These are phyloP conservation scores for Colossoma macropomum DNA, from an alignment of 2,113 vertebrate genomes.

Conservation along the genomic window DNA sequence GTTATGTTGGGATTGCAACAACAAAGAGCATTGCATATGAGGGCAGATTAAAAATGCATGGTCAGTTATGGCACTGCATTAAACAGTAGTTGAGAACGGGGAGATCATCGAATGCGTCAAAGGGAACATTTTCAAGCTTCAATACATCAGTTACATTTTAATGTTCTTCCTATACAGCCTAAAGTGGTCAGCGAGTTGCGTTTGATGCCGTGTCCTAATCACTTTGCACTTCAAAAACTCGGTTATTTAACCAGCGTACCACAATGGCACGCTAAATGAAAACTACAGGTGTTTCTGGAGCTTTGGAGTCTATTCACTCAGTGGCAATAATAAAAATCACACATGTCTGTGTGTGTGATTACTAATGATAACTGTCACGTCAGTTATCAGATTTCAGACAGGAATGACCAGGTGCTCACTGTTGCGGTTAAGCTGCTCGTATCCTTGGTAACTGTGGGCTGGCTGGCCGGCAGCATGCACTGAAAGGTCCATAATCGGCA, in stretches of 20 bases:
- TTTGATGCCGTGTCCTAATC: slow-evolving; percentile 8
- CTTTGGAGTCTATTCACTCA: neutral
- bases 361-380: neutral
- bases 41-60: slow-evolving; percentile 40
- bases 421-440: slow-evolving; percentile 21
- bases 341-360: neutral
- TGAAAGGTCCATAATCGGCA: slow-evolving; percentile 34
- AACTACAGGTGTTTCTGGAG: neutral
- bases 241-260: neutral
- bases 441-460: slow-evolving; percentile 1
- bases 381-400: slow-evolving; percentile 27
- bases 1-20: neutral
- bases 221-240: slow-evolving; percentile 5
- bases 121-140: slow-evolving; percentile 1
- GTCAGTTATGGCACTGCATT: slow-evolving; percentile 10
- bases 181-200: neutral
- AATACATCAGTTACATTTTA: neutral
- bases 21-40: slow-evolving; percentile 41
- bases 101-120: neutral
- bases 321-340: neutral
- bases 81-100: neutral
- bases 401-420: slow-evolving; percentile 33
- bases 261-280: neutral
- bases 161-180: neutral
- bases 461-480: neutral